Percentiles rank a stretch among this genome's conserved stretches.
Conservation (phyloP, 2,888 invertebrate species). For the Nycteola revayana region DNA sequence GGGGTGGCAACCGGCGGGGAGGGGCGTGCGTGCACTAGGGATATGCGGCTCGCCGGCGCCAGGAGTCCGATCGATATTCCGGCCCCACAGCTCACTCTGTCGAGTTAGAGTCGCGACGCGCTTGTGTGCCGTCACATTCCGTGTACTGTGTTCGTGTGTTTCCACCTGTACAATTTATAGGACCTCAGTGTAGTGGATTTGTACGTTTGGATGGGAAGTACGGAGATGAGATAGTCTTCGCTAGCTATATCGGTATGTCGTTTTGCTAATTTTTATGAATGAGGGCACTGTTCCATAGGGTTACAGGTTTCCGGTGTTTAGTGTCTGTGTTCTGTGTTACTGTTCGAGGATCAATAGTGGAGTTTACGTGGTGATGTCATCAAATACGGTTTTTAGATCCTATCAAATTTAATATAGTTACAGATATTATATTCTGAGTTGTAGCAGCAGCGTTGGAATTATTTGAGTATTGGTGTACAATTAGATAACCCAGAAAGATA, state of each 20-base stretch:
- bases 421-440: no score
- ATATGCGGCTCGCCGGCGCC: conserved; percentile 79
- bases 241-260: conserved; percentile 53
- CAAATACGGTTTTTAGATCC: conserved; percentile 30
- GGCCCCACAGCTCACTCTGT: conserved; percentile 59
- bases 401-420: conserved; percentile 2
- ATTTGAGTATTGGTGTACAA: no score
- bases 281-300: conserved; percentile 19
- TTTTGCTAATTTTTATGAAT: conserved; percentile 20
- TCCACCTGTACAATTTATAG: conserved; percentile 33
- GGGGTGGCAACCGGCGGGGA: conserved; percentile 57
- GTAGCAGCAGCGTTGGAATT: no score
- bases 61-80: conserved; percentile 71
- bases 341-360: conserved; percentile 53
- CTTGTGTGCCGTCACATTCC: conserved; percentile 47
- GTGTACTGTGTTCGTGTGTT: conserved; percentile 44
- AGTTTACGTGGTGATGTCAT: conserved; percentile 57
- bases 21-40: conserved; percentile 75
- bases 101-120: conserved; percentile 58
- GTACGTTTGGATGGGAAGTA: conserved; percentile 47
- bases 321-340: conserved; percentile 31
- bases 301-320: conserved; percentile 40
- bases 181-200: conserved; percentile 50
- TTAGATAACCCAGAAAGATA: conserved; percentile 10
- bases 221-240: conserved; percentile 69